Conservation (phyloP, 2,888 invertebrate species). For the Sphaerophoria taeniata region DNA sequence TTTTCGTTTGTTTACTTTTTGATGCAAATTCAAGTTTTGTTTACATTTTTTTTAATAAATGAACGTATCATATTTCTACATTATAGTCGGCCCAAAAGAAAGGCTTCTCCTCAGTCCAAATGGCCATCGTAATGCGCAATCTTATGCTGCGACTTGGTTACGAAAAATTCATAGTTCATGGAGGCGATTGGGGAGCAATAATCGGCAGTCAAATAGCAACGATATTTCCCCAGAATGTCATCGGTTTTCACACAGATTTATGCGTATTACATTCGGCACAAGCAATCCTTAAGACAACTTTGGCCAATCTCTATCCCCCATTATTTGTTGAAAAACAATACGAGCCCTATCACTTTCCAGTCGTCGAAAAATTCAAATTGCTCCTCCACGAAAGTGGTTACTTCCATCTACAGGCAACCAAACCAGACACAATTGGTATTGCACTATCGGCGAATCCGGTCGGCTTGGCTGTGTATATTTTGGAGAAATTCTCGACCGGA, state of each 20-base stretch:
- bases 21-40: too few relatives aligned
- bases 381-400: slow-evolving; percentile 83
- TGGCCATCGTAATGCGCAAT: slow-evolving; percentile 84
- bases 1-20: too few relatives aligned
- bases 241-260: slow-evolving; percentile 85
- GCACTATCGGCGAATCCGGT: slow-evolving; percentile 89
- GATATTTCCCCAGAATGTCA: slow-evolving; percentile 84
- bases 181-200: slow-evolving; percentile 90
- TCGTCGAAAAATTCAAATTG: slow-evolving; percentile 71
- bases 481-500: slow-evolving; percentile 93
- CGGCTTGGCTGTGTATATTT: slow-evolving; percentile 91
- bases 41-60: neutral
- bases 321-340: slow-evolving; percentile 84
- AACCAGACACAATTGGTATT: slow-evolving; percentile 91
- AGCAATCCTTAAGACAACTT: slow-evolving; percentile 76
- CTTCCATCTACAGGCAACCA: slow-evolving; percentile 90
- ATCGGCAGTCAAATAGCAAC: slow-evolving; percentile 85
- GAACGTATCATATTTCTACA: neutral
- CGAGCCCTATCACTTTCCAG: slow-evolving; percentile 80
- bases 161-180: slow-evolving; percentile 86
- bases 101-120: slow-evolving; percentile 85
- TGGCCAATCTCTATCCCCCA: slow-evolving; percentile 84
- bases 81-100: slow-evolving; percentile 83
- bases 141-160: slow-evolving; percentile 86
- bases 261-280: slow-evolving; percentile 79